These are phyloP conservation scores for Malurus cyaneus DNA, from an alignment of 2,113 vertebrate genomes.

Conservation along the genomic window DNA sequence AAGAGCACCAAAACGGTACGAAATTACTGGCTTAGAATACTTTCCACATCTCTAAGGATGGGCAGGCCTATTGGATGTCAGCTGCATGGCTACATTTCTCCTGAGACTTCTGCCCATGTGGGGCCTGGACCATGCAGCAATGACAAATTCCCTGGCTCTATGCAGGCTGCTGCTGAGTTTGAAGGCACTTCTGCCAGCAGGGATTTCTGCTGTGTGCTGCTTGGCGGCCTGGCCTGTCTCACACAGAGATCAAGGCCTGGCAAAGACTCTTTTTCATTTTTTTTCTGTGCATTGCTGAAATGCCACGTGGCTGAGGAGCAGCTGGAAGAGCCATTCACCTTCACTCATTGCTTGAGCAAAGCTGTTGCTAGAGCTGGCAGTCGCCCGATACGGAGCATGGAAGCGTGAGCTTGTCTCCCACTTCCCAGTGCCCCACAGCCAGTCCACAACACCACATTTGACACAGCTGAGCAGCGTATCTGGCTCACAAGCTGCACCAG, in stretches of 20 bases:
- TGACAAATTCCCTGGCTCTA: neutral
- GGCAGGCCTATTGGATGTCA: neutral
- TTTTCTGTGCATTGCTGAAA: neutral
- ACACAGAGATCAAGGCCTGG: neutral
- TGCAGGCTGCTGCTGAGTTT: neutral
- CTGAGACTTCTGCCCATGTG: neutral
- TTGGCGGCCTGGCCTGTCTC: neutral
- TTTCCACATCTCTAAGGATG: neutral
- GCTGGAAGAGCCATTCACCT: neutral
- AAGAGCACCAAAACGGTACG: neutral
- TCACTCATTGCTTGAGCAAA: neutral
- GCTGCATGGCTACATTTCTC: neutral
- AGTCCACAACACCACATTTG: accelerated
- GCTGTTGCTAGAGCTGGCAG: neutral
- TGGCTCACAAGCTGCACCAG: neutral
- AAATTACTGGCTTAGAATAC: neutral
- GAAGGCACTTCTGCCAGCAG: neutral
- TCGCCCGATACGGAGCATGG: neutral
- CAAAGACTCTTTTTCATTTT: neutral
- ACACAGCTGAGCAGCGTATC: neutral
- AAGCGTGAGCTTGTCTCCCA: neutral
- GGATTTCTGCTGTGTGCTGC: neutral
- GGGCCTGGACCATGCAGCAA: neutral
- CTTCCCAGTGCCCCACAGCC: neutral
- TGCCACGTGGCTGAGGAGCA: constrained; percentile 25